Evolutionary conservation across 2,888 invertebrate species (phyloP), one percentile per base, ranked within the genome.

Genomic region (Drosophila kuntzei): DNA sequence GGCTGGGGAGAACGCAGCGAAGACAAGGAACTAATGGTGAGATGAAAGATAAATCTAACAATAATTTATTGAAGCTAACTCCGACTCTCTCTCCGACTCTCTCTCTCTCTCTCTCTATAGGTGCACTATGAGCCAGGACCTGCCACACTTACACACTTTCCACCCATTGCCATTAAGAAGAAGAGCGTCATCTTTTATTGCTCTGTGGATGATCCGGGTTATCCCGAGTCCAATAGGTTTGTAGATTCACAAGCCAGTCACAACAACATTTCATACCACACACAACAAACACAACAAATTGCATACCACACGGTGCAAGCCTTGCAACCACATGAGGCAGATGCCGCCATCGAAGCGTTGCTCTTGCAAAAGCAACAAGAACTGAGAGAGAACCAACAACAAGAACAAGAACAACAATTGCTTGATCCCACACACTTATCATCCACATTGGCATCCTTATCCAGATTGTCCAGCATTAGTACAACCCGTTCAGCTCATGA

Each of bases 1-100:
- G 97, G 97, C 8, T 97, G 97, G 96, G 98, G 98, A 41, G 94
- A 95, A 36, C 94, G 95, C 78, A 97, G 97, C 32, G 94, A 94
- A 37, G 95, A 95, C 68, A 95, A 95, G 25, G 96, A 97, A 83
- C 94, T 98, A 11, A 93, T 96, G 80, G 97, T 98, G 68, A 71
- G 79, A 20, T n/a, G 36, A 12, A 32, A 8, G 3, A n/a, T 14
- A 4, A n/a, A 4, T 9, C 2, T 7, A 41, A 7, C 11, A n/a
- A 0, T 2, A 12, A 0, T 9, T 6, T 9, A 14, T 0, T 18
- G 9, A 2, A 4, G 3, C 3, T 41, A 12, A 41, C 22, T 41
- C 27, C n/a, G 14, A 69, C 11, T 18, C 14, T 41, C 18, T 12
- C 0, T 14, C 0, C n/a, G n/a, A n/a, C n/a, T 59, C 22, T 18